Evolutionary conservation across 2,797 vertebrate species (phyloP).

Genomic region (Xiphophorus birchmanni): DNA sequence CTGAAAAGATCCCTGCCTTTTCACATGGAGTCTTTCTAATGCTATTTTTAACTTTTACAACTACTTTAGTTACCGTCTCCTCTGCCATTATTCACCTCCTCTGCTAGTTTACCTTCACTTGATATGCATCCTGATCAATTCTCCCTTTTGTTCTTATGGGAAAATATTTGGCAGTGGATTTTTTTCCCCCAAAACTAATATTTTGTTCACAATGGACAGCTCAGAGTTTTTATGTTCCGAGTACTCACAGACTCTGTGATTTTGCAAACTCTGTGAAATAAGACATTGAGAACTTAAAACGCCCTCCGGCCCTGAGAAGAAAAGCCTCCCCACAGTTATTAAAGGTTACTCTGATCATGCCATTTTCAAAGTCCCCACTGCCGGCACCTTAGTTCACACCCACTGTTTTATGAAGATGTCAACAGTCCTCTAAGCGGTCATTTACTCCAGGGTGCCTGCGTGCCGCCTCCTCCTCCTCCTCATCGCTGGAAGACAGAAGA

Average conservation of each 20-base stretch:
- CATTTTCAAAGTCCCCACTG: slow-evolving; percentile 30
- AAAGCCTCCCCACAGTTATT: slow-evolving; percentile 39
- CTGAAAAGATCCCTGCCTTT: slow-evolving; percentile 45
- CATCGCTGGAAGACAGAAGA: slow-evolving; percentile 39
- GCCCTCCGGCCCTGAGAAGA: slow-evolving; percentile 32
- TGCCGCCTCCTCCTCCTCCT: slow-evolving; percentile 32
- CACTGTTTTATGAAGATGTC: slow-evolving; percentile 64
- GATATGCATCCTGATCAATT: slow-evolving; percentile 21
- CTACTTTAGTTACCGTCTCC: slow-evolving; percentile 41
- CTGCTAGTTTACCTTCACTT: slow-evolving; percentile 17
- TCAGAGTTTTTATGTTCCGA: slow-evolving; percentile 41
- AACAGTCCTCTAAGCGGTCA: slow-evolving; percentile 56
- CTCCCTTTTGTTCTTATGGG: not conserved
- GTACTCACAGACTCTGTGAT: slow-evolving; percentile 54
- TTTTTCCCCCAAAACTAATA: not conserved
- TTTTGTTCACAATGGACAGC: slow-evolving; percentile 32
- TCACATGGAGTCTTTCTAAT: slow-evolving; percentile 44
- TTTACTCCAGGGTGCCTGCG: slow-evolving; percentile 48
- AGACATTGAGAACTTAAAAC: slow-evolving; percentile 34
- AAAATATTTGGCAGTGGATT: slow-evolving; percentile 27
- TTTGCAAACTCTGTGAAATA: slow-evolving; percentile 68
- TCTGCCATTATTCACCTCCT: slow-evolving; percentile 29
- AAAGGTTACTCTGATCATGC: slow-evolving; percentile 66
- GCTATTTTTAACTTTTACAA: slow-evolving; percentile 60
- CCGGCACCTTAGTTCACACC: slow-evolving; percentile 16